Conservation (phyloP, 2,113 vertebrate genomes). For the Pseudopipra pipra region DNA sequence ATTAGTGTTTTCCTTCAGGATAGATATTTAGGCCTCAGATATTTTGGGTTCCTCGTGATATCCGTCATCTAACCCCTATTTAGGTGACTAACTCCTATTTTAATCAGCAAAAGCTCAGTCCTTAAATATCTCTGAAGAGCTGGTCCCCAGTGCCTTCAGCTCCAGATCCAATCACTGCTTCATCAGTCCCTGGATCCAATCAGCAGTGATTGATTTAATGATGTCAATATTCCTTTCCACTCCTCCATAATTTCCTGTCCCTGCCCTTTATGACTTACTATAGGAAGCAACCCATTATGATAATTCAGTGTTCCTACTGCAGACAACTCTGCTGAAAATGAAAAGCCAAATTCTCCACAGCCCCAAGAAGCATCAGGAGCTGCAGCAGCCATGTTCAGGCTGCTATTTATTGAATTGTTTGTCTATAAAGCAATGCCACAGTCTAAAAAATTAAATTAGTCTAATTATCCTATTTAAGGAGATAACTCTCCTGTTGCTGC, state of each 20-base stretch:
- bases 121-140: constrained; percentile 28
- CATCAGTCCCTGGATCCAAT: constrained; percentile 54
- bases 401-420: constrained; percentile 73
- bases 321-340: constrained; percentile 27
- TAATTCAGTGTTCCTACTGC: constrained; percentile 24
- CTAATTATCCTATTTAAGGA: constrained; percentile 78
- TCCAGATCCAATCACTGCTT: constrained; percentile 43
- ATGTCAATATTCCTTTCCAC: constrained; percentile 60
- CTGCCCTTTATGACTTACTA: constrained; percentile 46
- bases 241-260: constrained; percentile 53
- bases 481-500: constrained; percentile 73
- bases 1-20: neutral
- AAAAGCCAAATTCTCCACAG: neutral
- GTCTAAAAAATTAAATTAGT: constrained; percentile 78
- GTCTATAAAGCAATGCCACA: constrained; percentile 67
- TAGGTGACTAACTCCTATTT: constrained; percentile 26
- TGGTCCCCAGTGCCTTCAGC: constrained; percentile 26
- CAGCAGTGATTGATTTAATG: constrained; percentile 67
- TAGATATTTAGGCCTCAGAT: neutral
- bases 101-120: constrained; percentile 38
- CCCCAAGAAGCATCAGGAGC: constrained; percentile 20
- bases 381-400: constrained; percentile 34
- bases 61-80: neutral
- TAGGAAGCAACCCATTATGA: constrained; percentile 31
- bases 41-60: neutral